These are phyloP conservation scores for Hermaeophaga mercurialis DNA, from an alignment of 2,888 invertebrate genomes.

Conservation along the genomic window DNA sequence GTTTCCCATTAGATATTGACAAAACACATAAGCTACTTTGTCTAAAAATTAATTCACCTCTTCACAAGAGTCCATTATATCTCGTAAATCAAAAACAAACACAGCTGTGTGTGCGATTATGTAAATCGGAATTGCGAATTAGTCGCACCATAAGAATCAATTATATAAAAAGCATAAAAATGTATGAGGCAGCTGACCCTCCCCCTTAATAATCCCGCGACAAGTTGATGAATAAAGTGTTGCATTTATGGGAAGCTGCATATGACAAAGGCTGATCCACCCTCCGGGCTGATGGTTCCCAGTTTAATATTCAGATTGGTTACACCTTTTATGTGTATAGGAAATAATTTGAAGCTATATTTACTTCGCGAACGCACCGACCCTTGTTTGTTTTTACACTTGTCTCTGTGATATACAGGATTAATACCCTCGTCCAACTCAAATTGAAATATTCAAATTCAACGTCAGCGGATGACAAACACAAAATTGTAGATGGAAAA, in stretches of 20 bases:
- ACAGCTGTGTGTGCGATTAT: conserved; percentile 43
- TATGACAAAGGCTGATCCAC: conserved; percentile 52
- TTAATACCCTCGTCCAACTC: conserved; percentile 49
- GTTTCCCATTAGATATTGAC: conserved; percentile 11
- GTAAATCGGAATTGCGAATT: conserved; percentile 47
- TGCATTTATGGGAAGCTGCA: conserved; percentile 57
- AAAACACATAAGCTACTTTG: conserved; percentile 21
- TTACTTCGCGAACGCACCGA: conserved; percentile 48
- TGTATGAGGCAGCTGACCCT: conserved; percentile 55
- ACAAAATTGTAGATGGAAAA: conserved; percentile 16
- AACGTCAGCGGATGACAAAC: conserved; percentile 21
- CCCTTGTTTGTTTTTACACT: conserved; percentile 60
- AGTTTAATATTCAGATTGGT: conserved; percentile 60
- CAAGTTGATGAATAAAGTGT: conserved; percentile 57
- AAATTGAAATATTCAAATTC: conserved; percentile 27
- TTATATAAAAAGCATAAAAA: conserved; percentile 55
- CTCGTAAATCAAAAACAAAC: conserved; percentile 39
- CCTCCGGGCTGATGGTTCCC: conserved; percentile 20
- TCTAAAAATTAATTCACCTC: conserved; percentile 26
- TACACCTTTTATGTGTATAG: conserved; percentile 60
- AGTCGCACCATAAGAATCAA: conserved; percentile 47
- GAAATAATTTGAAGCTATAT: conserved; percentile 58
- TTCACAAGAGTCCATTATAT: conserved; percentile 31
- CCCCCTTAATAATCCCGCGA: conserved; percentile 55
- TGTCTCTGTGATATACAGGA: conserved; percentile 55